Percentiles rank a stretch among this genome's conserved stretches.
phyloP scores from a whole-genome alignment of 2,113 vertebrate species.

The Varanus komodoensis region DNA sequence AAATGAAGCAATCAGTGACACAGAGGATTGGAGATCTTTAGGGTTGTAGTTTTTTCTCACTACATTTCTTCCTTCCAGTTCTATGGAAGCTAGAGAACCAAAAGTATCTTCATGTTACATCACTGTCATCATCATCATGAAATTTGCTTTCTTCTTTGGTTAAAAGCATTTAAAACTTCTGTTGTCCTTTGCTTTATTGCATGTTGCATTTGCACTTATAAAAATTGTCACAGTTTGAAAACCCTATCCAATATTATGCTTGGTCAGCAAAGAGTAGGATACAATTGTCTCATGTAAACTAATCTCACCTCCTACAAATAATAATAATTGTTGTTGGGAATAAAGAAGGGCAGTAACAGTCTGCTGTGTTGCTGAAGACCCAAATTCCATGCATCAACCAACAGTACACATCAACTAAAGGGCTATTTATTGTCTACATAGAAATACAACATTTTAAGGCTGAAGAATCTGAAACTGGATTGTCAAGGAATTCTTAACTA shows the following conservation, averaged over 20 bases:
- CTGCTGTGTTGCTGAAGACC: neutral
- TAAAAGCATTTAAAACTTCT: neutral
- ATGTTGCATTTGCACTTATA: neutral
- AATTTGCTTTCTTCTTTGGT: neutral
- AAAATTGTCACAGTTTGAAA: neutral
- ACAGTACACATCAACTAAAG: neutral
- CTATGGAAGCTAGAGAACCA: neutral
- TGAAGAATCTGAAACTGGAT: neutral
- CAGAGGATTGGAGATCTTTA: neutral
- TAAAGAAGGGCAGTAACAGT: neutral
- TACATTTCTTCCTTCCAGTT: neutral
- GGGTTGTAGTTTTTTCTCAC: neutral
- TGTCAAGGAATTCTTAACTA: neutral
- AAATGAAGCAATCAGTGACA: neutral
- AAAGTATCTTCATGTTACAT: neutral
- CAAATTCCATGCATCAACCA: neutral
- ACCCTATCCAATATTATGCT: neutral
- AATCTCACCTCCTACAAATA: conserved; percentile 1
- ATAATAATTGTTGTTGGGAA: neutral
- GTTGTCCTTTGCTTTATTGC: neutral
- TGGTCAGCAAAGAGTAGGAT: neutral
- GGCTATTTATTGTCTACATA: neutral
- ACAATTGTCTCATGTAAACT: neutral
- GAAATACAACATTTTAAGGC: neutral
- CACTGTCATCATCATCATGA: neutral